Evolutionary conservation across 2,113 vertebrate species (phyloP), one percentile per base, ranked within the genome.

Genomic region (Myrmophylax atrothorax): DNA sequence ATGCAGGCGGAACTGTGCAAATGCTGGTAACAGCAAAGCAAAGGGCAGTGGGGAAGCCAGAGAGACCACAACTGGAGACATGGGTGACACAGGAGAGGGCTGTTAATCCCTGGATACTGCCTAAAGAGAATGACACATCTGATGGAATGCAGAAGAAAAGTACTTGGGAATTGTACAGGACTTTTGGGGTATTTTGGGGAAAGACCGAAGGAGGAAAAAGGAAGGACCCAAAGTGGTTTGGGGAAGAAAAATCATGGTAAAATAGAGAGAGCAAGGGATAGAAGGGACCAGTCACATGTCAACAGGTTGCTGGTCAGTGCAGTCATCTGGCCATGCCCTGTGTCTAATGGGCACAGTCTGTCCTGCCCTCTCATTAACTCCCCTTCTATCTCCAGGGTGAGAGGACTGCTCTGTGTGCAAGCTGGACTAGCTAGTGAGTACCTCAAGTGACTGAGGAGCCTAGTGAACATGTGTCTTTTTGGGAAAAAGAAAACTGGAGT

Each of bases 401-500:
- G 18, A 70, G 11, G 25, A 72, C 47, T 72, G 42, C 14, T 63
- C 35, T 55, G 16, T 26, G 14, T 64, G 7, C 26, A 84, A 37
- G 25, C 28, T 72, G 29, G 35, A 68, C 40, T 26, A 66, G 42
- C 9, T 42, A 44, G 12, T 13, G 22, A 87, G 62, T 53, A 69
- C 19, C 38, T 64, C 29, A 40, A 22, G 37, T 22, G 33, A 24
- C 52, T 83, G 40, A 56, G 29, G 3, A 82, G 20, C 33, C 67
- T 49, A 56, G 17, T 0, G 0, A 79, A 11, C 0, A 0, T 35
- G 14, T 28, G 14, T 72, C 19, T 49, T 29, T 55, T 63, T 9
- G 7, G 55, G 33, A 84, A 35, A 2, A 0, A 74, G 46, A 53
- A 33, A 49, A 73, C 28, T 35, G 10, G 50, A 91, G 9, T 58